Evolutionary conservation across 1,140 invertebrate species (phyloP).

Genomic region (Anthonomus grandis): DNA sequence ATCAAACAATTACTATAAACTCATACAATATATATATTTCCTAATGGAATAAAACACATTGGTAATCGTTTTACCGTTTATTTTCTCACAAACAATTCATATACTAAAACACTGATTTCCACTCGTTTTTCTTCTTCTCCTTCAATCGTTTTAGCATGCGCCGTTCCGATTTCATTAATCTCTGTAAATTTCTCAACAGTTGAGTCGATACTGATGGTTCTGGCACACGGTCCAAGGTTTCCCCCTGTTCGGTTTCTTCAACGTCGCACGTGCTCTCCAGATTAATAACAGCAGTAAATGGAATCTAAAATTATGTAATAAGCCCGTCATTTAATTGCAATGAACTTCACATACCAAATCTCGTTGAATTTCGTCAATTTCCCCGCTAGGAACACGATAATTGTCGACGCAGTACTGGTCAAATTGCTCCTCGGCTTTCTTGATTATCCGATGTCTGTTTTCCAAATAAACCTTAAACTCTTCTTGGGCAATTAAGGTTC

Average conservation of each 20-base stretch:
- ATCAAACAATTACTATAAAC: too few relatives aligned
- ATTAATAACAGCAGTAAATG: not conserved
- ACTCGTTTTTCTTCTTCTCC: constrained; percentile 2
- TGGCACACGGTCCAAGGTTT: not conserved
- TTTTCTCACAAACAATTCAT: too few relatives aligned
- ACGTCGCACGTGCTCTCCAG: not conserved
- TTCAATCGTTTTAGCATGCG: not conserved
- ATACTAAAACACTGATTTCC: too few relatives aligned
- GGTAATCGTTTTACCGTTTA: too few relatives aligned
- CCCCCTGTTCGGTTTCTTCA: not conserved
- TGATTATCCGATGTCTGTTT: constrained; percentile 19
- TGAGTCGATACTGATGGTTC: not conserved
- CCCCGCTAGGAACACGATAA: constrained; percentile 24
- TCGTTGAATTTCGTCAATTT: constrained; percentile 5
- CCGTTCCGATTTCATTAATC: constrained; percentile 14
- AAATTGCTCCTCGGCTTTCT: constrained; percentile 28
- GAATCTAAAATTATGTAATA: constrained; percentile 7
- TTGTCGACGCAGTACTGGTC: constrained; percentile 34
- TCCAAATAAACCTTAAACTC: constrained; percentile 33
- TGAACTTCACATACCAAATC: constrained; percentile 9
- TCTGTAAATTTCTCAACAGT: constrained; percentile 9
- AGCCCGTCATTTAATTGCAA: too few relatives aligned
- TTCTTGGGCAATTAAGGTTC: constrained; percentile 30
- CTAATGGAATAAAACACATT: too few relatives aligned
- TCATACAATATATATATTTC: too few relatives aligned